Percentiles rank a stretch among this genome's conserved stretches.
phyloP scores from a whole-genome alignment of 2,797 vertebrate species.

The Tadarida brasiliensis region DNA sequence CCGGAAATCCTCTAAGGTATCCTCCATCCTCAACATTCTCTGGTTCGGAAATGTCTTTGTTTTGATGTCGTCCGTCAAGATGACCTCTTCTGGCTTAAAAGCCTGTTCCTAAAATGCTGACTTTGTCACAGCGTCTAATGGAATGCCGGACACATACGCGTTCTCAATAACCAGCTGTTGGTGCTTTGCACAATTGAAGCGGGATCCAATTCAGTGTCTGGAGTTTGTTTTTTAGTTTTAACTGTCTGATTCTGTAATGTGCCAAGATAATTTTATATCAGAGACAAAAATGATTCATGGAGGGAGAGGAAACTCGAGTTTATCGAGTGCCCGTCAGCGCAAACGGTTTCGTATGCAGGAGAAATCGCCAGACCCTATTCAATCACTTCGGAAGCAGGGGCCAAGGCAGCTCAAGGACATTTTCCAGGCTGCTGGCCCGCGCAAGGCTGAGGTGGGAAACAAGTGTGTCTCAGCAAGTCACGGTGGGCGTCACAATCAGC shows the following conservation, averaged over 20 bases:
- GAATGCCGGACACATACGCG: constrained; percentile 47
- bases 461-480: not conserved
- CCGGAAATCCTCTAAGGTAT: not conserved
- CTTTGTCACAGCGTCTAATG: not conserved
- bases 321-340: not conserved
- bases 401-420: not conserved
- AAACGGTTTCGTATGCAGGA: not conserved
- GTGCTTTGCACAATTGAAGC: constrained; percentile 62
- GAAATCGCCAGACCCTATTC: not conserved
- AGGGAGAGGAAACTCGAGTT: not conserved
- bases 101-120: constrained; percentile 42
- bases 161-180: constrained; percentile 69
- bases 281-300: constrained; percentile 48
- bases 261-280: constrained; percentile 67
- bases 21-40: not conserved
- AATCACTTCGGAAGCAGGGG: constrained; percentile 36
- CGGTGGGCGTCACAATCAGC: not conserved
- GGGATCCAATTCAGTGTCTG: constrained; percentile 60
- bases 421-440: not conserved
- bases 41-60: constrained; percentile 15
- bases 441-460: not conserved
- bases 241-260: constrained; percentile 63
- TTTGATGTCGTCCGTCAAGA: not conserved
- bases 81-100: constrained; percentile 16
- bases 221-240: constrained; percentile 35